These are phyloP conservation scores for Gallinago solitaria DNA, from an alignment of 2,797 vertebrate genomes.

Conservation along the genomic window DNA sequence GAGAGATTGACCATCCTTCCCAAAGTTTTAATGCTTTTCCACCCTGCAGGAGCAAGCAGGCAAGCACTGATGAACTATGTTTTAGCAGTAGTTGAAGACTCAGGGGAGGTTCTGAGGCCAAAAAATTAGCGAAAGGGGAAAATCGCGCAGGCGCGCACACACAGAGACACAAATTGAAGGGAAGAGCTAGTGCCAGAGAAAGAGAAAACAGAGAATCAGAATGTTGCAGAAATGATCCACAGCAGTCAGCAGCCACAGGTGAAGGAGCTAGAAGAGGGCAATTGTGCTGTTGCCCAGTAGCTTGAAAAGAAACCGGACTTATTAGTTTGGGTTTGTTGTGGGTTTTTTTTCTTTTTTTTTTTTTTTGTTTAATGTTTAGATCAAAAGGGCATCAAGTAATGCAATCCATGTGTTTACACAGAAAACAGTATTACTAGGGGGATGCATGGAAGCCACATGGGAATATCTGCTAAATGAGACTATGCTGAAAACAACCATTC, in stretches of 20 bases:
- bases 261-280: background rate
- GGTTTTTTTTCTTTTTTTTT: background rate
- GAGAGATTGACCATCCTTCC: background rate
- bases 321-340: background rate
- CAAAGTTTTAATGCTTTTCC: conserved; percentile 3
- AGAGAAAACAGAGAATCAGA: background rate
- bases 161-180: background rate
- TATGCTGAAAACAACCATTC: conserved; percentile 10
- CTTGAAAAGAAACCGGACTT: conserved; percentile 32
- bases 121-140: background rate
- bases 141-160: background rate
- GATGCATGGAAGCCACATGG: conserved; percentile 62
- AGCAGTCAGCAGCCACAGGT: background rate
- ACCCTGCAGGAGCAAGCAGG: background rate
- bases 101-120: background rate
- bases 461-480: conserved; percentile 51
- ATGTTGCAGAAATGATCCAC: background rate
- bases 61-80: background rate
- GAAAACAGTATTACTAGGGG: background rate
- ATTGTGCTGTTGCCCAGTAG: conserved; percentile 10
- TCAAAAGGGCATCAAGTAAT: conserved; percentile 62
- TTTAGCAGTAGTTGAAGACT: background rate
- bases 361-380: background rate
- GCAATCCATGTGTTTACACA: conserved; percentile 43
- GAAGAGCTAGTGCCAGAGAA: background rate